A percentile compares a stretch with the other conserved stretches of the same genome.
Evolutionary conservation across 2,797 vertebrate genomes (phyloP).

Genomic region (Fistularia commersonii): DNA sequence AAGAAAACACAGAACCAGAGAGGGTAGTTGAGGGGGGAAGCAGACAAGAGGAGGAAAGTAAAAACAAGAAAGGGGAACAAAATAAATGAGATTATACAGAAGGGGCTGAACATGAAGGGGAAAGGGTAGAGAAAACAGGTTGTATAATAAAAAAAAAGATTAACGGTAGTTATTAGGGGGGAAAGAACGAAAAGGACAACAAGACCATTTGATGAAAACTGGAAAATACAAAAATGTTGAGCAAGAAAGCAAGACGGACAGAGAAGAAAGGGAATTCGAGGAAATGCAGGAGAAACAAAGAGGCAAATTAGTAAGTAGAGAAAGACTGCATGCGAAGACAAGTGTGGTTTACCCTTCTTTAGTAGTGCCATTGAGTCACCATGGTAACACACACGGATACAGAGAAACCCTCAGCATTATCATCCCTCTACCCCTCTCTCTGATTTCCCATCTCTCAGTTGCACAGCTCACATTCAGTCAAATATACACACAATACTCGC

Average conservation of each 20-base stretch:
- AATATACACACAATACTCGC: constrained; percentile 8
- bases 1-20: too few species aligned
- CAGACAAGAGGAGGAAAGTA: neutral
- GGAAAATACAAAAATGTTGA: neutral
- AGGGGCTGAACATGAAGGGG: too few species aligned
- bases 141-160: too few species aligned
- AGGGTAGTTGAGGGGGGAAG: too few species aligned
- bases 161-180: neutral
- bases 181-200: neutral
- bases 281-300: neutral
- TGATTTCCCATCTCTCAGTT: constrained; percentile 3
- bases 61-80: constrained; percentile 11
- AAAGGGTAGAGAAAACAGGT: too few species aligned
- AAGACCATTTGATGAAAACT: too few species aligned
- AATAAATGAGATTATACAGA: too few species aligned
- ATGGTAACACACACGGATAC: constrained; percentile 57
- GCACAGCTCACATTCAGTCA: constrained; percentile 19
- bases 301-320: too few species aligned
- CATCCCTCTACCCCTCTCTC: constrained; percentile 18
- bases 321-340: constrained; percentile 1
- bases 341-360: constrained; percentile 17
- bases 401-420: constrained; percentile 35
- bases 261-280: neutral
- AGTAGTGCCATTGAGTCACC: constrained; percentile 34
- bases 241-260: constrained; percentile 2